Evolutionary conservation across 2,888 invertebrate species (phyloP).

Genomic region (Leptarthrus brevirostris): DNA sequence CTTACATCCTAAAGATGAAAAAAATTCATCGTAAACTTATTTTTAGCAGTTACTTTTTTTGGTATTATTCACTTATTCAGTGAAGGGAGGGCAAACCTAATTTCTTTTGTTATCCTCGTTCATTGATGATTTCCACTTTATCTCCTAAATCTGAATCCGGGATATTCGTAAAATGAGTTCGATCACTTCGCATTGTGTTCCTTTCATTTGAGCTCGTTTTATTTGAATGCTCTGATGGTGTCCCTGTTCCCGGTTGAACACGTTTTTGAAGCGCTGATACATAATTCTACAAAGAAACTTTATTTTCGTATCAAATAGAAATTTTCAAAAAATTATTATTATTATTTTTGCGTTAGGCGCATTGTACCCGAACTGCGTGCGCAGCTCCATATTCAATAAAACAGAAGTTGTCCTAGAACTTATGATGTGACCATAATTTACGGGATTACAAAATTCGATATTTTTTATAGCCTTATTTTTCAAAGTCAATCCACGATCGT

Average conservation of each 20-base stretch:
- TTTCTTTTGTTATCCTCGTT: slow-evolving; percentile 65
- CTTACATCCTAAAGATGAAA: background rate
- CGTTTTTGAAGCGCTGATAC: slow-evolving; percentile 83
- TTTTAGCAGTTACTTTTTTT: background rate
- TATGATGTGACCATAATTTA: too few species aligned
- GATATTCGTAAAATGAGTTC: slow-evolving; percentile 80
- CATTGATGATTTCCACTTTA: slow-evolving; percentile 67
- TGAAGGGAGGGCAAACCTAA: background rate
- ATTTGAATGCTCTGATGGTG: slow-evolving; percentile 69
- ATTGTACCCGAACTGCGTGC: too few species aligned
- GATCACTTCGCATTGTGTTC: slow-evolving; percentile 77
- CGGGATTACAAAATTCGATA: too few species aligned
- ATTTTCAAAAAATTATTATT: background rate
- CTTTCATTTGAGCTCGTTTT: slow-evolving; percentile 75
- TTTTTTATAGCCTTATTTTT: too few species aligned
- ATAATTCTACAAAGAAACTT: slow-evolving; percentile 73
- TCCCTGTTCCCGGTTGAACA: slow-evolving; percentile 72
- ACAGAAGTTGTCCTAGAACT: too few species aligned
- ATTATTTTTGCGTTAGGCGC: too few species aligned
- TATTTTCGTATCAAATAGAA: slow-evolving; percentile 27
- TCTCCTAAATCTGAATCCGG: slow-evolving; percentile 73
- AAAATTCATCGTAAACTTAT: background rate
- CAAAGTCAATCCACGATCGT: too few species aligned
- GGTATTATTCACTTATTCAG: too few species aligned
- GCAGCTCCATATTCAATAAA: too few species aligned